Percentiles rank a stretch among this genome's conserved stretches.
Conservation (phyloP, 2,888 invertebrate genomes). For the Eremobia ochroleuca region DNA sequence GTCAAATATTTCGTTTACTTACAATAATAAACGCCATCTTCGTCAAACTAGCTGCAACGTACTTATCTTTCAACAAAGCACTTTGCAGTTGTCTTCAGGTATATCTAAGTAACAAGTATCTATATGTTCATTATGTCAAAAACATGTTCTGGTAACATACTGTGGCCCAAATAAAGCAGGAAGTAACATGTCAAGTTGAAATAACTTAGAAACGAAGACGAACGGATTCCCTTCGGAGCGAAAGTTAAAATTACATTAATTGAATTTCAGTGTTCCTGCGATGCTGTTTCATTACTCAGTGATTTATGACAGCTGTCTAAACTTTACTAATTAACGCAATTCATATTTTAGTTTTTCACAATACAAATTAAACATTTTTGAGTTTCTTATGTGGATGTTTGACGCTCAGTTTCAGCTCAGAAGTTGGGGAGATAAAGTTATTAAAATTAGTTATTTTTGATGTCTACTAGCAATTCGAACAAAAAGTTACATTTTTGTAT, state of each 20-base stretch:
- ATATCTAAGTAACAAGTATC: not conserved
- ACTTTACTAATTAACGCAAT: slow-evolving; percentile 75
- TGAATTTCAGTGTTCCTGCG: slow-evolving; percentile 71
- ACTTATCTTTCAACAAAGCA: not conserved
- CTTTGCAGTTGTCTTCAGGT: not conserved
- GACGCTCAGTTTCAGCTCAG: not conserved
- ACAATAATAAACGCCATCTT: not conserved
- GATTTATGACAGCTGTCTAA: slow-evolving; percentile 77
- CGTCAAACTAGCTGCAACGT: not conserved
- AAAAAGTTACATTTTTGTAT: no score
- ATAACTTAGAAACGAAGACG: slow-evolving; percentile 53
- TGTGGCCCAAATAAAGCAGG: slow-evolving; percentile 36
- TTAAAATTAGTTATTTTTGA: not conserved
- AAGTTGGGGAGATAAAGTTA: not conserved
- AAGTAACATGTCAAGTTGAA: slow-evolving; percentile 60
- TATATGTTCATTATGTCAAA: not conserved
- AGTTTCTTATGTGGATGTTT: slow-evolving; percentile 38
- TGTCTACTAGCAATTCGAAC: not conserved
- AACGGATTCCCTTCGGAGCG: slow-evolving; percentile 56
- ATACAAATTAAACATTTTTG: slow-evolving; percentile 52
- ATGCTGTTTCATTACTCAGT: slow-evolving; percentile 69
- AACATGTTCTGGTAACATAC: slow-evolving; percentile 26
- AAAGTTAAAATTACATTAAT: slow-evolving; percentile 72
- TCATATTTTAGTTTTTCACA: slow-evolving; percentile 71
- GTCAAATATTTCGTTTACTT: not conserved